Evolutionary conservation across 1,140 invertebrate species (phyloP).

Genomic region (Conus betulinus): DNA sequence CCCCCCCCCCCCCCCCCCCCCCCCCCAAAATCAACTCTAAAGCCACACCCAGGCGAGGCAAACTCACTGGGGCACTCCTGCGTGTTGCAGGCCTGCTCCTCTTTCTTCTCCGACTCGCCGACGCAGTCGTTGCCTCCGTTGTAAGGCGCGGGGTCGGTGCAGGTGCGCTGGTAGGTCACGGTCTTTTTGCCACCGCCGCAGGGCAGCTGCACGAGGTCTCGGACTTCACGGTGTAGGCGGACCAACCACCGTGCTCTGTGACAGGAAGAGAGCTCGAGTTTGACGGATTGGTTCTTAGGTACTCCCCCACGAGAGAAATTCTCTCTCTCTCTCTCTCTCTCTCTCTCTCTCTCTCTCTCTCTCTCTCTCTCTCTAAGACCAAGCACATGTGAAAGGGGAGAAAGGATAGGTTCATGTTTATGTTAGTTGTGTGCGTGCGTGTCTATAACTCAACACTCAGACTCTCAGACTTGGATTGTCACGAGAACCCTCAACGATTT

Average conservation of each 20-base stretch:
- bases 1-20: too few relatives aligned
- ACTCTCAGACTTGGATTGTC: too few relatives aligned
- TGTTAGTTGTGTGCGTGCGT: not conserved
- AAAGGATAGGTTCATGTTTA: too few relatives aligned
- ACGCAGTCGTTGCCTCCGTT: slow-evolving; percentile 42
- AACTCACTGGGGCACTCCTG: slow-evolving; percentile 41
- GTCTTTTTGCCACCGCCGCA: slow-evolving; percentile 46
- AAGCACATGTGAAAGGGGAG: not conserved
- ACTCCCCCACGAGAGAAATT: not conserved
- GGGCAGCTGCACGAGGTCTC: slow-evolving; percentile 30
- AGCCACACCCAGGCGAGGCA: too few relatives aligned
- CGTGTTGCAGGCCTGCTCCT: slow-evolving; percentile 35
- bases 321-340: too few relatives aligned
- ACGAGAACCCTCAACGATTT: too few relatives aligned
- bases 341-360: not conserved
- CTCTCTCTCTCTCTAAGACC: not conserved
- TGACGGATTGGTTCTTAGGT: not conserved
- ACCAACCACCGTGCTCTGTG: slow-evolving; percentile 47
- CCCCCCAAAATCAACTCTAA: too few relatives aligned
- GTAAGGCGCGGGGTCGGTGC: slow-evolving; percentile 44
- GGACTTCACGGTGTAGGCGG: slow-evolving; percentile 25
- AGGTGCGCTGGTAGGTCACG: slow-evolving; percentile 24
- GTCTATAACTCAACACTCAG: not conserved
- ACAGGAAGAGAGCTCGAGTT: not conserved
- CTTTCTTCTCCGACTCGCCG: not conserved